Conservation (phyloP, 2,888 invertebrate genomes). For the Dinocampus coccinellae region DNA sequence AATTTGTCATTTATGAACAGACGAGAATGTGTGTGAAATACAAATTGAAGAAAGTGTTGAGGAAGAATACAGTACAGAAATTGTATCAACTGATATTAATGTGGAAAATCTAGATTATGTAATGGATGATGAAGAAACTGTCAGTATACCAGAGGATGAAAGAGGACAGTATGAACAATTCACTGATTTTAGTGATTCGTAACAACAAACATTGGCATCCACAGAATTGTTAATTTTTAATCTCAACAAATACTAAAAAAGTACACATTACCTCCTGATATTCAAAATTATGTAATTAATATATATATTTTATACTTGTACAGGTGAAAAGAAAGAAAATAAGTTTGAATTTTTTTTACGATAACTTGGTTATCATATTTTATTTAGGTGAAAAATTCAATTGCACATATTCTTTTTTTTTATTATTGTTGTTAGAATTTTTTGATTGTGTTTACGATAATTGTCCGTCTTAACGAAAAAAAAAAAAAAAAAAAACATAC, state of each 20-base stretch:
- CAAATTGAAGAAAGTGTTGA: conserved; percentile 62
- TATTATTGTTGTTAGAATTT: not conserved
- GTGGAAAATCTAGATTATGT: conserved; percentile 72
- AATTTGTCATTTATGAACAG: conserved; percentile 37
- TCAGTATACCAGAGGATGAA: conserved; percentile 28
- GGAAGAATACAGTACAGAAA: conserved; percentile 73
- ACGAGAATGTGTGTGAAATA: conserved; percentile 46
- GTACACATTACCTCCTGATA: conserved; percentile 10
- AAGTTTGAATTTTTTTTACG: conserved; percentile 19
- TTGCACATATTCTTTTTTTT: not conserved
- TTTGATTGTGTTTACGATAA: not conserved
- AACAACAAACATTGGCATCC: conserved; percentile 40
- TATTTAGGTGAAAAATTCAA: conserved; percentile 12
- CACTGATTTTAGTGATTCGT: conserved; percentile 52
- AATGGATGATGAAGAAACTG: conserved; percentile 57
- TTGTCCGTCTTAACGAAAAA: not conserved
- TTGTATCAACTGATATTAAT: conserved; percentile 72
- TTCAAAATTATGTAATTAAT: conserved; percentile 21
- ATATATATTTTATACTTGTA: conserved; percentile 37
- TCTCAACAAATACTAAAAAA: conserved; percentile 15
- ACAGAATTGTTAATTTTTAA: conserved; percentile 37
- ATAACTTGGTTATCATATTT: conserved; percentile 6
- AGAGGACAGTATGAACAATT: conserved; percentile 46
- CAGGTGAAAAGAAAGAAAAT: conserved; percentile 13
- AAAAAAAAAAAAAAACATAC: no score